phyloP scores from a whole-genome alignment of 2,888 invertebrate species.

The Caenorhabditis panamensis region DNA sequence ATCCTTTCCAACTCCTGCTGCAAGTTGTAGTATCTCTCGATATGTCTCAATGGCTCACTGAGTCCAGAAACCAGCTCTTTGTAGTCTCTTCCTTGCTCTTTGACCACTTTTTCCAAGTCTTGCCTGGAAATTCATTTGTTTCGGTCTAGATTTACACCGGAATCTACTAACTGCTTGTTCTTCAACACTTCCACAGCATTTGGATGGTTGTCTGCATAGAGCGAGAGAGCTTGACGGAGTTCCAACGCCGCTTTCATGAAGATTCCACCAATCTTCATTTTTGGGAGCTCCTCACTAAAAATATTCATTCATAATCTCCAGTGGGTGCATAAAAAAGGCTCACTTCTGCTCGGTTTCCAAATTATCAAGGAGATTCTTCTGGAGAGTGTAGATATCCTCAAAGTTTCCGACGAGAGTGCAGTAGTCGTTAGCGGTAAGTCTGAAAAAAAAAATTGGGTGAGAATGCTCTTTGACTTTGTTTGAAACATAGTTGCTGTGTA shows the following conservation, averaged over 20 bases:
- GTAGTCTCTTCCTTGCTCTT: constrained; percentile 25
- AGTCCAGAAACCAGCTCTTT: constrained; percentile 93
- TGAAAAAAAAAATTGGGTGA: too few relatives aligned
- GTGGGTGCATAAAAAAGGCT: neutral
- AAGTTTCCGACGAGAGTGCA: constrained; percentile 91
- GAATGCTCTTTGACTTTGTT: too few relatives aligned
- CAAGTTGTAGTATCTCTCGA: constrained; percentile 91
- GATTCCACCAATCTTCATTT: constrained; percentile 92
- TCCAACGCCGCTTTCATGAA: constrained; percentile 87
- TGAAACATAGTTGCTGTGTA: too few relatives aligned
- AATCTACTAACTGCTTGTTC: constrained; percentile 87
- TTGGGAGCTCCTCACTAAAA: constrained; percentile 82
- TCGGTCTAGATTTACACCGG: neutral
- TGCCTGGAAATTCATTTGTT: constrained; percentile 14
- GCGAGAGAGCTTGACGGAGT: constrained; percentile 88
- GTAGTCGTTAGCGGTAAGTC: constrained; percentile 83
- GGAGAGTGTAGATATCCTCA: constrained; percentile 90
- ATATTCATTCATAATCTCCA: neutral
- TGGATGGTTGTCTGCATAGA: constrained; percentile 95
- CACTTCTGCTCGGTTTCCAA: constrained; percentile 50
- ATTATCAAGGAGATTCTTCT: constrained; percentile 87
- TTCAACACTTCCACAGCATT: constrained; percentile 94
- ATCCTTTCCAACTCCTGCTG: constrained; percentile 95
- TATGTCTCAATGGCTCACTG: constrained; percentile 94
- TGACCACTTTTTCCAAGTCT: constrained; percentile 47